Evolutionary conservation across 2,888 invertebrate species (phyloP), one percentile per base, ranked within the genome.

Genomic region (Abrostola tripartita): DNA sequence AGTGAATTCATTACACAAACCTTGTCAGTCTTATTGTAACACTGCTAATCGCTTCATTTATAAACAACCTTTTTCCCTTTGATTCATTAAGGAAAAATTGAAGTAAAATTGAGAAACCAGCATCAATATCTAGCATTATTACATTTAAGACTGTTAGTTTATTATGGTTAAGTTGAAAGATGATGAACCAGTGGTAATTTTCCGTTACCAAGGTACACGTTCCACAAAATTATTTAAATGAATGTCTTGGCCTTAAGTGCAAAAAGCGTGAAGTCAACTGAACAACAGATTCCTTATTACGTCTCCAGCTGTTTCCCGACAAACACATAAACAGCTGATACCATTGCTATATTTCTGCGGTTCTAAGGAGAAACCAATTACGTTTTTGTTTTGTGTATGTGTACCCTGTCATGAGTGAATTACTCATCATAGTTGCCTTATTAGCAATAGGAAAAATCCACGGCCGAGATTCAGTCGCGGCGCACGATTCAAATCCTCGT

Each of bases 231-330:
- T 54, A 66, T 76, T 65, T 74, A 69, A 56, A 60, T 52, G 67
- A 74, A 69, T 61, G 74, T 57, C 82, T 85, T 85, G 84, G 81
- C 88, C 86, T 88, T 90, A 86, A 88, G 79, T 85, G 87, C 88
- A 88, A 90, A 89, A 88, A 87, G 73, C 81, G 83, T 86, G 85
- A 87, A 83, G 81, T 74, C 81, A 79, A 83, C 78, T 78, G 79
- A 81, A 81, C 82, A 84, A 83, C 79, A 71, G 79, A 79, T 81
- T 81, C 80, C 80, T 86, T 89, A 89, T 85, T 89, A 85, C 85
- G 79, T 74, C 76, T 78, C 78, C 84, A 87, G 82, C 83, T 86
- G 86, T 88, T 87, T 87, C 80, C 71, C 78, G 78, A 84, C 78
- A 71, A 85, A 81, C 85, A 87, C 83, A 84, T 81, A 24, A 24